Base-by-base conservation (phyloP, 2,797 vertebrate genomes). In the Sylvia borin region DNA sequence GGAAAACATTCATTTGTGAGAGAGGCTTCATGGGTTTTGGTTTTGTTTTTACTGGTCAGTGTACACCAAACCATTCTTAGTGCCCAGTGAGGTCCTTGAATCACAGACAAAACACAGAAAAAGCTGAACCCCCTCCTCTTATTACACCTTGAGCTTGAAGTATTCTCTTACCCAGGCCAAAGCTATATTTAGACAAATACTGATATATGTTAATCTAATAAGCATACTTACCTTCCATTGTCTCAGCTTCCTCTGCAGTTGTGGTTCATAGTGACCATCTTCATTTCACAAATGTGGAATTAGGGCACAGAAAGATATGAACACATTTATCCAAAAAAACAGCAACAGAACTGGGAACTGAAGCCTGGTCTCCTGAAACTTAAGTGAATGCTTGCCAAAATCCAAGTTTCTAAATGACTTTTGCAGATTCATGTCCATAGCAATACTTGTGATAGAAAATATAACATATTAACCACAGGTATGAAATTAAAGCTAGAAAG, bases 41-140 rank as follows among this genome's bases (percentile, higher is more conserved):
- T 48, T 81, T 74, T 26, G 32, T 10, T 65, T 60, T 32, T 4
- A 51, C 60, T 82, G 11, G 5, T 34, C 16, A 64, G 11, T 26
- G 16, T 13, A 40, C 5, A 51, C 4, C 6, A n/a, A 10, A 71
- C 1, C 4, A 38, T 26, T 81, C 16, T 55, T 62, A 76, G 10
- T 67, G 11, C 12, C 10, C 38, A 48, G 3, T 2, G 64, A 11
- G 4, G 29, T 88, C 34, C 54, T 60, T 62, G 40, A 66, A 43
- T 85, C 14, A 40, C 32, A 77, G 10, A 29, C 2, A 60, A 88
- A 83, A 31, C 6, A 32, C 4, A 43, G 26, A 32, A 85, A 88
- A 70, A 70, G 14, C 3, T 29, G 13, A 48, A 32, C 2, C 1
- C 1, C 2, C 4, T 34, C 6, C 10, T 29, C 16, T 61, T 65